Base-by-base conservation (phyloP, 2,797 vertebrate genomes). In the Manis crassicaudata region DNA sequence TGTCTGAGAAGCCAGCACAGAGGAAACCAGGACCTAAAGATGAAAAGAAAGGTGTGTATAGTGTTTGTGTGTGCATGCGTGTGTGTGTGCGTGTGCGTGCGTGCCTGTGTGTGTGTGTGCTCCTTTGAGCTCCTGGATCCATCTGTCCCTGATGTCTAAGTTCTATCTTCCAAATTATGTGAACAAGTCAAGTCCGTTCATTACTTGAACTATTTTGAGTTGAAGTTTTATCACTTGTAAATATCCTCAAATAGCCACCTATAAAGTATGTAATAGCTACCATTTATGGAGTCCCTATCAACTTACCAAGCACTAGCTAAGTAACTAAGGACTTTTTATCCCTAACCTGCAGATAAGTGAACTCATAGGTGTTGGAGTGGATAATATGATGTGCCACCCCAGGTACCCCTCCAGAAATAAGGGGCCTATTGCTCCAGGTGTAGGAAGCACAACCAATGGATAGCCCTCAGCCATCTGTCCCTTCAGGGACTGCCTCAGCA, bases 91-190 rank as follows among this genome's bases (percentile, higher is more conserved):
- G 35, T 35, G 35, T 35, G 35, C 35, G 35, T 35, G 35, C 35
- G 35, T 35, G 35, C 35, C 35, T 2, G 3, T 11, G 7, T 35
- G 21, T 10, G 5, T 3, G 52, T 29, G n/a, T 46, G 9, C n/a
- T 12, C 40, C 67, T 91, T 82, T 94, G n/a, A 88, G 35, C 70
- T 67, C 27, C 90, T 81, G 17, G 29, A 75, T 37, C 35, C 60
- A 88, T 40, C 65, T 72, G 46, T 60, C 81, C 73, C 72, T 70
- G 29, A 84, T 37, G 46, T 29, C 52, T 27, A 6, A 82, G 10
- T 52, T 9, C 37, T 25, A 54, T 56, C 23, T 84, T 73, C 60
- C 86, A 63, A 50, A 90, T 35, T n/a, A 63, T 23, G 40, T 63
- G 32, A 94, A 87, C 58, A 87, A 80, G 3, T 80, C 77, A 29